Conservation (phyloP, 2,888 invertebrate genomes). For the Cosmia pyralina region DNA sequence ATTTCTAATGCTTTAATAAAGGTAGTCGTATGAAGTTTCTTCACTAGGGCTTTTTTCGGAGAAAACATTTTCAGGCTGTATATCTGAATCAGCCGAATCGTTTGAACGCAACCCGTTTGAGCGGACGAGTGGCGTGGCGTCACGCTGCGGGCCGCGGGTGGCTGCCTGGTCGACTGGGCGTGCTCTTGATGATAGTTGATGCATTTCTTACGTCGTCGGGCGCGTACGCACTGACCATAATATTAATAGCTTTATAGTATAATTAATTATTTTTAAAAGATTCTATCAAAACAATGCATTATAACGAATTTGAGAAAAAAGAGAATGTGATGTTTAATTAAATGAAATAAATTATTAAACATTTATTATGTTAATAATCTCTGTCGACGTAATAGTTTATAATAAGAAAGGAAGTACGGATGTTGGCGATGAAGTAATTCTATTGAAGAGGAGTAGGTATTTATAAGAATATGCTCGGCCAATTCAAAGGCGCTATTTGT, state of each 20-base stretch:
- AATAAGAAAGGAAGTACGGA: neutral
- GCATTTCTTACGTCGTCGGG: slow-evolving; percentile 38
- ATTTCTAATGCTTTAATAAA: neutral
- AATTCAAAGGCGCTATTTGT: slow-evolving; percentile 8
- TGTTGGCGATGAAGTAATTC: slow-evolving; percentile 12
- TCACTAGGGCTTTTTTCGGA: neutral
- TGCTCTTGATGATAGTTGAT: slow-evolving; percentile 9
- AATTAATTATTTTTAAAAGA: slow-evolving; percentile 23
- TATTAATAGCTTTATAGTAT: slow-evolving; percentile 26
- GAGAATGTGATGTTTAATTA: slow-evolving; percentile 26
- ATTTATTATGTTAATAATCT: slow-evolving; percentile 40
- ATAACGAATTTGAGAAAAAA: slow-evolving; percentile 27
- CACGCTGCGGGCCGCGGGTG: neutral
- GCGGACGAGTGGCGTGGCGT: no score
- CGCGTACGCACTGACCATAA: neutral
- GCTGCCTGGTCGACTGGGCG: no score
- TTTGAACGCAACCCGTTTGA: no score
- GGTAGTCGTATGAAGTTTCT: neutral
- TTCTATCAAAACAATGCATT: slow-evolving; percentile 30
- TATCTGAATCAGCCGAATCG: neutral
- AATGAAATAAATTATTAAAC: slow-evolving; percentile 41
- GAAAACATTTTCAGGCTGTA: no score
- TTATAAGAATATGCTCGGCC: slow-evolving; percentile 22
- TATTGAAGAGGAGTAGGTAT: slow-evolving; percentile 25
- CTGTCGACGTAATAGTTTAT: slow-evolving; percentile 31